Base-by-base conservation (phyloP, 2,797 vertebrate genomes). In the Enteromius mattozi region DNA sequence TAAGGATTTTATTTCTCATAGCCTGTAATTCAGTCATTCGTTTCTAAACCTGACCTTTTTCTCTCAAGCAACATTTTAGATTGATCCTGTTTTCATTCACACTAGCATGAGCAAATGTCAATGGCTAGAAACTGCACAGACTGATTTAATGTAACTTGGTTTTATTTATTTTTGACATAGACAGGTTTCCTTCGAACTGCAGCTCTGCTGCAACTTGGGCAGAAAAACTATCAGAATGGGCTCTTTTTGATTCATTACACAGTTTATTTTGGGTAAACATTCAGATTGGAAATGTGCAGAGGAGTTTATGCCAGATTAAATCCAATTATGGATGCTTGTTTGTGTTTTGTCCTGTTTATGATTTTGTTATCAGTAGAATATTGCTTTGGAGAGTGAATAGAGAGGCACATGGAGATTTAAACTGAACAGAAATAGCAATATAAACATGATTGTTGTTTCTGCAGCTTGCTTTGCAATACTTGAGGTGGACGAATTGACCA, bases 41-140 rank as follows among this genome's bases (percentile, higher is more conserved):
- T 83, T 88, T 81, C 71, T 35, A n/a, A 59, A 40, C 66, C 65
- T 85, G 47, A 69, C 51, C 56, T 80, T 80, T 80, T 83, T 80
- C 13, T 14, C 47, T 59, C 61, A 80, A 54, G 13, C 59, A 37
- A 49, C 35, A 49, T 82, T 75, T 68, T 82, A 37, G 61, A 76
- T 61, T 1, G 54, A 79, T 85, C 21, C 35, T 54, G 77, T 69
- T 74, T 85, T 80, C 27, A 69, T 33, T 81, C 71, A 66, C 51
- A 49, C 61, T 19, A 49, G 70, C 13, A 35, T 27, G 54, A 77
- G 70, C 68, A 86, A 81, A 83, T 79, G 82, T 63, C 75, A 66
- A 66, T 0, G 37, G 49, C 51, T 59, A 37, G 82, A 70, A 78
- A 45, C 45, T 40, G 19, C 42, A 49, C 19, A 69, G 16, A 51